Base-by-base conservation (phyloP, 2,888 invertebrate species). In the Dorcus parallelipipedus region DNA sequence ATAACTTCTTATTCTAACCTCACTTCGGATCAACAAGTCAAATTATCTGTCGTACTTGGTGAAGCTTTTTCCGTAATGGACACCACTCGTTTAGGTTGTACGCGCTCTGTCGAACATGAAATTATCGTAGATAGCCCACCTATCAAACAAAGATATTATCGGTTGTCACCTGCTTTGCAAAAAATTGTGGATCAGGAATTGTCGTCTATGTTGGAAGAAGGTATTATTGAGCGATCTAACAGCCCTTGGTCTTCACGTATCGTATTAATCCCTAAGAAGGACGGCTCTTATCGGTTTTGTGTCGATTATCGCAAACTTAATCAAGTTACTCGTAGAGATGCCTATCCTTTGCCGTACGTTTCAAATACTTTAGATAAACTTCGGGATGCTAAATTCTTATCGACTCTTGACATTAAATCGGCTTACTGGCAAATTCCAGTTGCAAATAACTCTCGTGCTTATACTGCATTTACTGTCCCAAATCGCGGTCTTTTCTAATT, bases 281-380 rank as follows among this genome's bases (percentile, higher is more conserved):
- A 69, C 49, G 67, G 65, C 0, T 60, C 57, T 1, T 71, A 65
- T 43, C 52, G 72, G 2, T 69, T 74, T 20, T 69, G 72, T 43
- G 65, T 72, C 0, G 73, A 74, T 52, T 71, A 63, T 42, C 51
- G 73, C 6, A 67, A 68, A 41, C 51, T 75, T 0, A 76, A 74
- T 54, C 42, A 45, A 4, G 69, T 73, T 0, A 71, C 72, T 0
- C 61, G 65, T 33, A 58, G 64, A n/a, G 70, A 73, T 59, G 68
- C 71, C 1, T 71, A 74, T 63, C 71, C 72, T 1, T 38, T 74
- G 0, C 74, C 65, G 0, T 66, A 69, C 33, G 69, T 73, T 23
- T 63, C 63, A 0, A 55, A 63, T 2, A 74, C 71, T 9, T 50
- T 73, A 23, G 67, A 72, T 38, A 63, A 65, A 38, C 59, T 75